Base-by-base conservation (phyloP, 2,888 invertebrate species). In the Standfussiana lucernea region DNA sequence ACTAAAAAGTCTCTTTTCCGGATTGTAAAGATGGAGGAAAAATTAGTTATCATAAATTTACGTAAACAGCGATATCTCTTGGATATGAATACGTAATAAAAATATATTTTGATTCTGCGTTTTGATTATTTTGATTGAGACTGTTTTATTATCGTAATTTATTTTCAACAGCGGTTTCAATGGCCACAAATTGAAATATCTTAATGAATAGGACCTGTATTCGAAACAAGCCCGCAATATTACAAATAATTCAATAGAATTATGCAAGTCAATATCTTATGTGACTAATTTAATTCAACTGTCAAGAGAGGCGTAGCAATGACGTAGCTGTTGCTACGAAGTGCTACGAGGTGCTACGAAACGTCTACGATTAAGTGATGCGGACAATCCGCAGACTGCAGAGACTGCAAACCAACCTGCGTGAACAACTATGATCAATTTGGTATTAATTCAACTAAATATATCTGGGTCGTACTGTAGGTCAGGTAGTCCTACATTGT, bases 1-100 rank as follows among this genome's bases (percentile, higher is more conserved):
- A 87, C 86, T 28, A 75, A 77, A 78, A 88, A 86, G 67, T 64
- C 35, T 67, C 50, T 83, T 78, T 82, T 71, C 72, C 70, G 76
- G 72, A 78, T 84, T 70, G 78, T 81, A 76, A 85, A 85, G 84
- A 88, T 81, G 87, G 86, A 71, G 61, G 87, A 91, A 90, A 91
- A 90, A 89, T 88, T 89, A 82, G 87, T 91, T 91, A 91, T 86
- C 92, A 91, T 91, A 91, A 92, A 91, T 91, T 91, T 89, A 81
- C 89, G 85, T 88, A 87, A 89, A 90, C 86, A 89, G 72, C 76
- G 75, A 89, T 86, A 87, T 86, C 79, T 87, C 77, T 65, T 62
- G 75, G 79, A 81, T 88, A 90, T 91, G 92, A 90, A 91, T 91
- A 89, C 88, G 76, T 90, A 86, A 89, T 80, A 79, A 65, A 72